Conservation (phyloP, 2,888 invertebrate species). For the Oasisia sp. region DNA sequence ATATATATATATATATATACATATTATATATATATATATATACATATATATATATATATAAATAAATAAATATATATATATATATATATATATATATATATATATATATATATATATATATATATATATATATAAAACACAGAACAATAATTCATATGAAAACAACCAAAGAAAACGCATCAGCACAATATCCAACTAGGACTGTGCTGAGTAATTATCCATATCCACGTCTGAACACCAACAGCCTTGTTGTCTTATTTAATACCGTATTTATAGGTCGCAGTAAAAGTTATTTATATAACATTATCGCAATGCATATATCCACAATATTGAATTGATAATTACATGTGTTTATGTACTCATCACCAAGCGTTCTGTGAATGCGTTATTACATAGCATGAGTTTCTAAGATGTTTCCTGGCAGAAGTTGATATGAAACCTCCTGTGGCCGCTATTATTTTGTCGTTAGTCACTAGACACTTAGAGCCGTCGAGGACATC, state of each 20-base stretch:
- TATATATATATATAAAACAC: not conserved
- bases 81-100: not conserved
- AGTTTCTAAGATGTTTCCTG: not conserved
- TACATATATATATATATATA: not conserved
- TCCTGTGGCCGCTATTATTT: not conserved
- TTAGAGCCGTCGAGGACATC: not conserved
- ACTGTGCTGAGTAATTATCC: too few relatives aligned
- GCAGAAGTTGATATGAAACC: not conserved
- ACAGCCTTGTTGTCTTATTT: too few relatives aligned
- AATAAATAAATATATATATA: not conserved
- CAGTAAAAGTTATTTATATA: too few relatives aligned
- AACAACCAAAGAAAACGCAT: too few relatives aligned
- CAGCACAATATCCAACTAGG: too few relatives aligned
- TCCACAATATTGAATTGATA: not conserved
- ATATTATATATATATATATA: not conserved
- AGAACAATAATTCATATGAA: too few relatives aligned
- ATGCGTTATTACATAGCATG: not conserved
- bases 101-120: conserved; percentile 11
- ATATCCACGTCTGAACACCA: too few relatives aligned
- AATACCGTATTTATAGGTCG: too few relatives aligned
- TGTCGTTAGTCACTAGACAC: not conserved
- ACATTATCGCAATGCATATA: not conserved
- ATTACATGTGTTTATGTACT: not conserved
- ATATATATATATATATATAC: not conserved
- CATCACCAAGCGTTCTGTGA: not conserved